Evolutionary conservation across 2,888 invertebrate species (phyloP).

Genomic region (Drosophila kuntzei): DNA sequence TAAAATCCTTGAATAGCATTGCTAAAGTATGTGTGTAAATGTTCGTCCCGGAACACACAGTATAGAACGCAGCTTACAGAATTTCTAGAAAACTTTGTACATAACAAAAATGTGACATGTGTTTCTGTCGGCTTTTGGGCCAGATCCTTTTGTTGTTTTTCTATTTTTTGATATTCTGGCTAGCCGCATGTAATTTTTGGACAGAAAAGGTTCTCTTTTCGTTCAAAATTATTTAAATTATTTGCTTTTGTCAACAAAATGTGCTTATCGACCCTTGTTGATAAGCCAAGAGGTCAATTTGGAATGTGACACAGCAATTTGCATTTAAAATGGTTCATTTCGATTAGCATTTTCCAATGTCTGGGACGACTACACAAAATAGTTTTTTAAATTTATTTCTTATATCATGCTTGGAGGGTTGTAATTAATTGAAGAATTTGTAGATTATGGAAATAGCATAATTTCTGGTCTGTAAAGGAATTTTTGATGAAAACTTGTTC

Average conservation of each 20-base stretch:
- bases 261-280: constrained; percentile 33
- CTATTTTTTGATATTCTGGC: constrained; percentile 27
- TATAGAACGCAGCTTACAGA: constrained; percentile 65
- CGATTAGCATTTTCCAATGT: not conserved
- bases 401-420: not conserved
- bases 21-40: constrained; percentile 8
- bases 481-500: not conserved
- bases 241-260: constrained; percentile 37
- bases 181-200: constrained; percentile 40
- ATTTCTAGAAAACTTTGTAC: constrained; percentile 63
- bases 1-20: constrained; percentile 58
- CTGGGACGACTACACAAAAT: not conserved
- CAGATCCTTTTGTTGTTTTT: constrained; percentile 32
- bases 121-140: constrained; percentile 69
- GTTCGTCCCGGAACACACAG: constrained; percentile 28
- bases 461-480: not conserved
- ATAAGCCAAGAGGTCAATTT: constrained; percentile 36
- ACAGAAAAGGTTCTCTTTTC: constrained; percentile 5
- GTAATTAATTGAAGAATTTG: constrained; percentile 1
- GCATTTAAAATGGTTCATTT: constrained; percentile 51
- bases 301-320: constrained; percentile 28
- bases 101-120: constrained; percentile 76
- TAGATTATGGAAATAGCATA: not conserved
- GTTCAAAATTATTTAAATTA: constrained; percentile 57
- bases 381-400: not conserved